Evolutionary conservation across 2,888 invertebrate species (phyloP), one percentile per base, ranked within the genome.

Genomic region (Crioceris asparagi): DNA sequence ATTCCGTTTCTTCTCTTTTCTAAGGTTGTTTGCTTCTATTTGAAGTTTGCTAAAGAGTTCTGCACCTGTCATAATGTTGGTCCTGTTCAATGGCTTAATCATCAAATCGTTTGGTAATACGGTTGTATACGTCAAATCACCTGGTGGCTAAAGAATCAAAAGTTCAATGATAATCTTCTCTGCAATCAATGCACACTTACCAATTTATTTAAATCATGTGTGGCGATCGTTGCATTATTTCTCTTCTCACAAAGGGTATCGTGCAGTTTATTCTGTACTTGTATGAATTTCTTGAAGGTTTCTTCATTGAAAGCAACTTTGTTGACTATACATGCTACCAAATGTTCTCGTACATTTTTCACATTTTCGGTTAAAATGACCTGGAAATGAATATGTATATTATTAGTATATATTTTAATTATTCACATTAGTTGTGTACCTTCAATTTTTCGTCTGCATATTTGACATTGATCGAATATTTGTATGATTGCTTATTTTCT

Each of bases 1-100:
- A 57, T 79, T 85, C 32, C 86, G 71, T 59, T 88, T 88, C 63
- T 86, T 86, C 54, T 85, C 83, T 57, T 83, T 86, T 36, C 86
- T 66, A n/a, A 83, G 59, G 10, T 76, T 75, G 36, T 88, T 83
- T 0, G 88, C 88, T 58, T 88, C 87, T 0, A 70, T 68, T 36
- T 79, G 74, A 16, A 90, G 67, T 50, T 75, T 74, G 30, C 71
- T 65, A 55, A 83, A 78, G 16, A 87, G 65, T 45, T 77, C 74
- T 30, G 73, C 73, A 0, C 82, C 87, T 0, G 77, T 71, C 53
- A 74, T 72, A 1, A 66, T 65, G 48, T 70, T 72, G 10, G 65
- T 58, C 41, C 77, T 66, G 45, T 74, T 74, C 38, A 87, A 62
- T 0, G 87, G 86, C 3, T 67, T 69, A 49, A 87, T 75, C 51